Percentiles rank a stretch among this genome's conserved stretches.
Evolutionary conservation across 2,797 vertebrate species (phyloP).

Genomic region (Phyllotis vaccarum): DNA sequence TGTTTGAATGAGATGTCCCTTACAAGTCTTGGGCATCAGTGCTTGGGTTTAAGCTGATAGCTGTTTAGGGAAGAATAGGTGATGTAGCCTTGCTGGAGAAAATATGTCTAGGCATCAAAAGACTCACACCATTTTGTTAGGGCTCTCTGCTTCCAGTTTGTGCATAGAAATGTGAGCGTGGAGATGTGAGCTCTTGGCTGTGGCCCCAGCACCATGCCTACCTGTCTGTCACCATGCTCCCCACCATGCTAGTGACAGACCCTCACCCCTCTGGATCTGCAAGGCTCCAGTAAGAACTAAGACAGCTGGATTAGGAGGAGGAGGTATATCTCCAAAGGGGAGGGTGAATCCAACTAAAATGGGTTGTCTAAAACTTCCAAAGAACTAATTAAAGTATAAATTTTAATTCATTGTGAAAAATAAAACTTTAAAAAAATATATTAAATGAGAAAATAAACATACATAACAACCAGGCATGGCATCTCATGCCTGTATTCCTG

Average conservation of each 20-base stretch:
- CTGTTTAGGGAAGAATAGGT: not conserved
- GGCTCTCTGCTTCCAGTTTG: not conserved
- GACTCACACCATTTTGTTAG: not conserved
- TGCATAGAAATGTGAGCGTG: too few species aligned
- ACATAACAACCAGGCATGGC: not conserved
- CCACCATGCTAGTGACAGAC: not conserved
- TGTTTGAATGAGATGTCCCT: not conserved
- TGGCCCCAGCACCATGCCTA: not conserved
- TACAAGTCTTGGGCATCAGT: not conserved
- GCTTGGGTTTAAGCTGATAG: not conserved
- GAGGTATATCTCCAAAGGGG: not conserved
- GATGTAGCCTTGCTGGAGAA: not conserved
- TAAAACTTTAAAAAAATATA: not conserved
- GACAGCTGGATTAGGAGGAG: not conserved
- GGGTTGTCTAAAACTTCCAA: not conserved
- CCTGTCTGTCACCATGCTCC: not conserved
- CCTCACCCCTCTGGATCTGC: not conserved
- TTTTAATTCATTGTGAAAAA: not conserved
- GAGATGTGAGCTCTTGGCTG: not conserved
- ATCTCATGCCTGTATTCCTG: not conserved
- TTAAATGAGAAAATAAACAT: not conserved
- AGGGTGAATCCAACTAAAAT: not conserved
- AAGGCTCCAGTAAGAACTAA: not conserved
- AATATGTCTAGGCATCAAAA: not conserved
- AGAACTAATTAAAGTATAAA: not conserved